Evolutionary conservation across 1,140 invertebrate genomes (phyloP).

Genomic region (Alviniconcha marisindica): DNA sequence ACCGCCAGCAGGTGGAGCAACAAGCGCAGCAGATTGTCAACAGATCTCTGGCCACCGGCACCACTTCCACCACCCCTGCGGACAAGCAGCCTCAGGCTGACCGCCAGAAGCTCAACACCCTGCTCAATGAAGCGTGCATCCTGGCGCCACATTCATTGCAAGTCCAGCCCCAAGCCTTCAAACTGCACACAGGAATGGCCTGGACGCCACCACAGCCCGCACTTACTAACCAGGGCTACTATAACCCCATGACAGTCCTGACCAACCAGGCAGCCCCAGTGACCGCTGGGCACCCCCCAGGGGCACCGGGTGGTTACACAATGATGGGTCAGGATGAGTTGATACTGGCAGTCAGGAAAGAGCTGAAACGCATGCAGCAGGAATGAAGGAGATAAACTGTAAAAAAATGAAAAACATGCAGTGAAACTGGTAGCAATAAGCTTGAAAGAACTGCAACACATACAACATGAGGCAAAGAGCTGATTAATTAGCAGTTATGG

Average conservation of each 20-base stretch:
- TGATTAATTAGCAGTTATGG: no score
- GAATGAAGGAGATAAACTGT: no score
- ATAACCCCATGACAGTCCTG: slow-evolving; percentile 1
- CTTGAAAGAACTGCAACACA: no score
- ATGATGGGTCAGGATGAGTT: slow-evolving; percentile 22
- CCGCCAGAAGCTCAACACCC: not conserved
- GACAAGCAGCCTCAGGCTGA: slow-evolving; percentile 1
- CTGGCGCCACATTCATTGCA: not conserved
- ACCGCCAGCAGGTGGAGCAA: slow-evolving; percentile 24
- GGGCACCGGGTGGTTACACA: not conserved
- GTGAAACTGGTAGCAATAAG: no score
- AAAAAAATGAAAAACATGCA: no score
- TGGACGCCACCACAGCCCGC: not conserved
- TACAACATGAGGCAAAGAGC: no score
- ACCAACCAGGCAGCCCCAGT: not conserved
- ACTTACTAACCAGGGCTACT: not conserved
- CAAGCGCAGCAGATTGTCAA: slow-evolving; percentile 30
- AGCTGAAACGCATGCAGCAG: slow-evolving; percentile 33
- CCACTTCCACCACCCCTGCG: not conserved
- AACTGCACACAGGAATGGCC: no score
- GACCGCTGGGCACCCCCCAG: not conserved
- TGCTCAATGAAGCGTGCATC: slow-evolving; percentile 24
- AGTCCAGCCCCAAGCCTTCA: not conserved
- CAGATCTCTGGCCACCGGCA: not conserved
- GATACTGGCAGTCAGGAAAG: slow-evolving; percentile 29